Conservation (phyloP, 2,797 vertebrate species). For the Cynodonichthys magdalenae region DNA sequence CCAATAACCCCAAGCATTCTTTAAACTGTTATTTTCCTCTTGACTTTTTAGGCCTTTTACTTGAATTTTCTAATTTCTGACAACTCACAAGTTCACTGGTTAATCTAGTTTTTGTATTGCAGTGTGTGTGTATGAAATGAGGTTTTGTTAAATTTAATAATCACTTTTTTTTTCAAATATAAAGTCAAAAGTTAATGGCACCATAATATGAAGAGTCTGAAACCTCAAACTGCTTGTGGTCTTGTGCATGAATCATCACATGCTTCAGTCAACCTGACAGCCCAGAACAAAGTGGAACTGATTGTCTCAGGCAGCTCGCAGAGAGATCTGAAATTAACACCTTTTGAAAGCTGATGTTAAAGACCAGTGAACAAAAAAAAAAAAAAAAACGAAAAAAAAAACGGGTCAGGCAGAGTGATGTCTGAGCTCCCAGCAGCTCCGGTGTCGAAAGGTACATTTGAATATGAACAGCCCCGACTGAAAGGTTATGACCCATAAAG, state of each 20-base stretch:
- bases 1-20: conserved; percentile 57
- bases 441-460: conserved; percentile 62
- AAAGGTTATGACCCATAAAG: conserved; percentile 74
- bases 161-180: neutral
- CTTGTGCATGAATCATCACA: conserved; percentile 25
- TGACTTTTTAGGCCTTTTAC: conserved; percentile 34
- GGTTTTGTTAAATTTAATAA: conserved; percentile 16
- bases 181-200: neutral
- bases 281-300: conserved; percentile 25
- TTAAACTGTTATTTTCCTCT: conserved; percentile 45
- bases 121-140: too few relatives aligned
- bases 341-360: conserved; percentile 35
- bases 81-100: conserved; percentile 22
- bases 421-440: conserved; percentile 19
- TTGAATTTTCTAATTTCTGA: conserved; percentile 41
- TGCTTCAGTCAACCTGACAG: conserved; percentile 25
- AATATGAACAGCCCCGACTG: conserved; percentile 64
- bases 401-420: conserved; percentile 21
- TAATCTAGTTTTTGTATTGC: conserved; percentile 11
- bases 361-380: conserved; percentile 23
- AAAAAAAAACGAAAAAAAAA: conserved; percentile 8
- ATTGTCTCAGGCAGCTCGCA: conserved; percentile 45
- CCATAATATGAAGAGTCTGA: conserved; percentile 12
- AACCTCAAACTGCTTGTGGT: conserved; percentile 1
- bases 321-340: conserved; percentile 60